phyloP scores from a whole-genome alignment of 2,797 vertebrate genomes.

The Babyrousa celebensis region DNA sequence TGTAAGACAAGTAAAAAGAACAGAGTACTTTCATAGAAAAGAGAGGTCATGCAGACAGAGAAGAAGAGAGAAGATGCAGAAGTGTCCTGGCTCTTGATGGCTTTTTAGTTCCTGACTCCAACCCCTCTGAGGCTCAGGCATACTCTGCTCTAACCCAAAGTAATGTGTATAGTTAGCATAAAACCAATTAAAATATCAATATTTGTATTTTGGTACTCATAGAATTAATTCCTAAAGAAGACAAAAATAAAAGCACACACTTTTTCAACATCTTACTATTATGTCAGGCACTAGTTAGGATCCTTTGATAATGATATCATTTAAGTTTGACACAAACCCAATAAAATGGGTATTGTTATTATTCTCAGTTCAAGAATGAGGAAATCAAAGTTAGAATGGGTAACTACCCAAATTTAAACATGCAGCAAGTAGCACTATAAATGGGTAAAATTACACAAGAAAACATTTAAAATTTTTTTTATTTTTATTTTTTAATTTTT shows the following conservation, averaged over 20 bases:
- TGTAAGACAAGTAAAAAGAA: neutral
- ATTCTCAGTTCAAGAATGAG: neutral
- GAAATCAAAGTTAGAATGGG: neutral
- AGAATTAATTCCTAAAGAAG: neutral
- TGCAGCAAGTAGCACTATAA: neutral
- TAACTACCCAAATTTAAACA: neutral
- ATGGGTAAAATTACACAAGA: neutral
- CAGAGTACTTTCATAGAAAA: neutral
- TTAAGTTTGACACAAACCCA: neutral
- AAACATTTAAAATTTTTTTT: neutral
- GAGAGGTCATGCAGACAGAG: neutral
- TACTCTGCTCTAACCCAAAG: neutral
- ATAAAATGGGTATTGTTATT: neutral
- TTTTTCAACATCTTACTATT: neutral
- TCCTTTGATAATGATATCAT: neutral
- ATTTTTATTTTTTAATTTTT: no score
- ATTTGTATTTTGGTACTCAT: neutral
- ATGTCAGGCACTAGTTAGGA: neutral
- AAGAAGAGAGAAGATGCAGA: neutral
- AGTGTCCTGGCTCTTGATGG: neutral
- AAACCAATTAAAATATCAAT: slow-evolving; percentile 5
- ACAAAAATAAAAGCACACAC: slow-evolving; percentile 5
- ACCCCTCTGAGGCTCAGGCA: neutral
- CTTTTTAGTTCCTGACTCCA: neutral
- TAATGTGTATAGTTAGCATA: neutral